Conservation (phyloP, 2,888 invertebrate species). For the Autographa pulchrina region DNA sequence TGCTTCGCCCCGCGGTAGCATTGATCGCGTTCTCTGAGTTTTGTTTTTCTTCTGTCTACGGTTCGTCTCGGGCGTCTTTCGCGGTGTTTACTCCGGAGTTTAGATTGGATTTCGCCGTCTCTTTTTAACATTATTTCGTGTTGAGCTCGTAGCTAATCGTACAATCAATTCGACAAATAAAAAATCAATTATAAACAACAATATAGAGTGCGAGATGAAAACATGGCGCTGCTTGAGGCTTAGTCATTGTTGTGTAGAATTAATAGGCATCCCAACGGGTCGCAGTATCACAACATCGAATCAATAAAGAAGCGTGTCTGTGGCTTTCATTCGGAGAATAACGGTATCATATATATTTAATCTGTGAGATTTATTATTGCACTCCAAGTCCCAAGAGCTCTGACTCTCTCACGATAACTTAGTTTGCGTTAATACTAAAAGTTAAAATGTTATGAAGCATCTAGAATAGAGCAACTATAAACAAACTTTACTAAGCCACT, state of each 20-base stretch:
- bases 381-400: conserved; percentile 52
- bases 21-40: conserved; percentile 79
- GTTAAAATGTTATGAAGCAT: conserved; percentile 47
- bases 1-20: conserved; percentile 70
- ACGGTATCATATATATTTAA: conserved; percentile 74
- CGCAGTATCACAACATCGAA: conserved; percentile 83
- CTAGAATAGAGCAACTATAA: conserved; percentile 41
- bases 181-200: conserved; percentile 83
- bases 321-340: conserved; percentile 77
- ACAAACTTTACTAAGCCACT: conserved; percentile 41
- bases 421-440: conserved; percentile 47
- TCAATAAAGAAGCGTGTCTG: conserved; percentile 80
- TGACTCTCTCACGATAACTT: conserved; percentile 54
- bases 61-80: conserved; percentile 78
- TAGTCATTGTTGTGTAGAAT: conserved; percentile 80
- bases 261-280: conserved; percentile 79
- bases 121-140: conserved; percentile 71
- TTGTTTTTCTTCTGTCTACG: conserved; percentile 87
- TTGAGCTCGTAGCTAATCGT: conserved; percentile 73
- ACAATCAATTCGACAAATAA: conserved; percentile 71
- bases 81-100: conserved; percentile 82
- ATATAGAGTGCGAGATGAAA: conserved; percentile 78
- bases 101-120: conserved; percentile 80
- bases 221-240: conserved; percentile 73
- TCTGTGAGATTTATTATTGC: conserved; percentile 67